A percentile compares a stretch with the other conserved stretches of the same genome.
phyloP scores from a whole-genome alignment of 2,888 invertebrate species.

The Drosophila kanekoi region DNA sequence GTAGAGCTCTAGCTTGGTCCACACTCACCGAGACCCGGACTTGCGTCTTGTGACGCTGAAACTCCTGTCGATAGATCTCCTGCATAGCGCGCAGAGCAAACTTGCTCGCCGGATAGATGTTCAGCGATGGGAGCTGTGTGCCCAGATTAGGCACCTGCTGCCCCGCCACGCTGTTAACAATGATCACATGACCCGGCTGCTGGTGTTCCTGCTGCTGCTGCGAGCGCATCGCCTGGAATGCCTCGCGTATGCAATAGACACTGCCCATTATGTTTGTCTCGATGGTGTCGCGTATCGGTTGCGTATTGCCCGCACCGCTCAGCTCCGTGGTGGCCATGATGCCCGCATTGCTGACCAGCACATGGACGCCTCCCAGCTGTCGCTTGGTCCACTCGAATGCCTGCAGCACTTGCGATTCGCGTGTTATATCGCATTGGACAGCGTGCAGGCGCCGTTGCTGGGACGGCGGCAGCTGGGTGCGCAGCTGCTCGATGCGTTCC shows the following conservation, averaged over 20 bases:
- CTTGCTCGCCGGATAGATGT: slow-evolving; percentile 85
- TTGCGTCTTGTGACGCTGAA: slow-evolving; percentile 79
- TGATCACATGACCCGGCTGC: slow-evolving; percentile 86
- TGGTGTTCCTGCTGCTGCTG: slow-evolving; percentile 19
- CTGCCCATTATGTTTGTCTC: slow-evolving; percentile 86
- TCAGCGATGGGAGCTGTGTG: slow-evolving; percentile 81
- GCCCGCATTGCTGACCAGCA: slow-evolving; percentile 88
- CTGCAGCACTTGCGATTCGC: slow-evolving; percentile 86
- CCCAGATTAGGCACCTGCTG: slow-evolving; percentile 83
- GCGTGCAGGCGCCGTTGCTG: slow-evolving; percentile 73
- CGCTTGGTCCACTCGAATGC: slow-evolving; percentile 86
- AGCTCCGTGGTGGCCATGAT: slow-evolving; percentile 82
- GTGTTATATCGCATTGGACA: slow-evolving; percentile 85
- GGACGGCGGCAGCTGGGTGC: slow-evolving; percentile 54
- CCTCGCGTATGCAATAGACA: slow-evolving; percentile 86
- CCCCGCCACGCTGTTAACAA: slow-evolving; percentile 85
- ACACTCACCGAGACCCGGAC: slow-evolving; percentile 83
- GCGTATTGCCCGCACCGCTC: slow-evolving; percentile 62
- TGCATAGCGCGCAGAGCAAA: slow-evolving; percentile 85
- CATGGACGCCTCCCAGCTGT: slow-evolving; percentile 87
- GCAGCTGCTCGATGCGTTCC: slow-evolving; percentile 81
- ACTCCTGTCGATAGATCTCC: slow-evolving; percentile 84
- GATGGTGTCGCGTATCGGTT: slow-evolving; percentile 83
- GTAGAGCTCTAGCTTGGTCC: no score
- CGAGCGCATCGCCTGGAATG: slow-evolving; percentile 86